Evolutionary conservation across 2,113 vertebrate genomes (phyloP), one percentile per base, ranked within the genome.

Genomic region (Rhinolophus ferrumequinum): DNA sequence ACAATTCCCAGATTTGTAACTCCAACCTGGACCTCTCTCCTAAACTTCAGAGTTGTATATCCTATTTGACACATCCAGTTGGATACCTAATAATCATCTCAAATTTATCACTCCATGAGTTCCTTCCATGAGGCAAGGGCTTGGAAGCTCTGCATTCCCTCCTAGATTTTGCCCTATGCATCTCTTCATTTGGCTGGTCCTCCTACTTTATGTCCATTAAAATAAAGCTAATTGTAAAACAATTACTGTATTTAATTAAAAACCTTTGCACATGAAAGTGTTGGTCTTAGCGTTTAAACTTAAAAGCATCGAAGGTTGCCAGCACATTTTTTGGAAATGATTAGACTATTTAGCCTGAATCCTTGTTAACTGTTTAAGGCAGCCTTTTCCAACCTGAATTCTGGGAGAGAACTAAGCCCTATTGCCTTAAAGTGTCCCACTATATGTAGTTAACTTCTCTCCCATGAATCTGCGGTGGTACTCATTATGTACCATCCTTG

Each of bases 311-410:
- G 26, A 9, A 76, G 52, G 30, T 82, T 94, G n/a, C 75, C 28
- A 44, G 2, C 60, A 62, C 33, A 26, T 96, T 94, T 94, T 90
- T 92, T 50, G 86, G 30, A 93, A 80, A 2, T 79, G 86, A 22
- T 92, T 22, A 54, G 52, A 18, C 35, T 82, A 1, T 35, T 70
- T 35, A 33, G 26, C 24, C 26, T 76, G 9, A 94, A 22, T 69
- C 69, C 66, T 92, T 93, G 35, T 76, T 10, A 5, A 26, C 18
- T 81, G 2, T 79, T 2, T 41, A 81, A 84, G 50, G 26, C 50
- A 92, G 21, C 52, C 56, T 91, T 97, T 83, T 60, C 95, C 16
- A 95, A 0, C 69, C 35, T 67, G 64, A 76, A 24, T 90, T 90
- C 64, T 84, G 58, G 56, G n/a, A 91, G 69, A 82, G 16, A 69